phyloP scores from a whole-genome alignment of 2,797 vertebrate species.

The Sebastes umbrosus region DNA sequence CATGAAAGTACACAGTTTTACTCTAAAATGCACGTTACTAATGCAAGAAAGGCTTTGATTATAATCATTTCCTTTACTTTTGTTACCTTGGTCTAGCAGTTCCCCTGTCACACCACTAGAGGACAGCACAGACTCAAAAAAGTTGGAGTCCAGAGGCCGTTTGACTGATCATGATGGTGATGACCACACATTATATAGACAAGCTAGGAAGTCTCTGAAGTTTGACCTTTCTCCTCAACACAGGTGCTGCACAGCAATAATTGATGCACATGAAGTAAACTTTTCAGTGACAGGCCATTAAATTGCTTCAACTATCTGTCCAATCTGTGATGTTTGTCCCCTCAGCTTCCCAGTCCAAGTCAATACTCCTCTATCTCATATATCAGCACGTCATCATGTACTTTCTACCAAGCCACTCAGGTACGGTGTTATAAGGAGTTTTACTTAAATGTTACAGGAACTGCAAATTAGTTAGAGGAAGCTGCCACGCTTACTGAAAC shows the following conservation, averaged over 20 bases:
- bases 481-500: background rate
- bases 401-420: constrained; percentile 43
- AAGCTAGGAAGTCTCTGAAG: background rate
- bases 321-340: constrained; percentile 18
- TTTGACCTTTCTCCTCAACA: constrained; percentile 12
- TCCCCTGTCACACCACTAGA: constrained; percentile 37
- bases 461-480: background rate
- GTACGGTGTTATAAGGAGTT: constrained; percentile 8
- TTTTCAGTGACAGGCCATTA: background rate
- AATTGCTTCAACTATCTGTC: background rate
- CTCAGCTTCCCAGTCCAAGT: constrained; percentile 16
- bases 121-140: constrained; percentile 29
- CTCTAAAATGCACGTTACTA: background rate
- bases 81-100: constrained; percentile 1
- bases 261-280: background rate
- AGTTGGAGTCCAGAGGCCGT: background rate
- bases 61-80: background rate
- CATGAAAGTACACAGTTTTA: background rate
- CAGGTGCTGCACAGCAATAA: constrained; percentile 9
- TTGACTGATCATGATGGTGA: background rate
- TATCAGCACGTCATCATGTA: background rate
- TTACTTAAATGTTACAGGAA: background rate
- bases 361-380: constrained; percentile 10
- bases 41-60: background rate
- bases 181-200: background rate